These are phyloP conservation scores for Cryptotermes secundus DNA, from an alignment of 1,140 invertebrate species.

Conservation along the genomic window DNA sequence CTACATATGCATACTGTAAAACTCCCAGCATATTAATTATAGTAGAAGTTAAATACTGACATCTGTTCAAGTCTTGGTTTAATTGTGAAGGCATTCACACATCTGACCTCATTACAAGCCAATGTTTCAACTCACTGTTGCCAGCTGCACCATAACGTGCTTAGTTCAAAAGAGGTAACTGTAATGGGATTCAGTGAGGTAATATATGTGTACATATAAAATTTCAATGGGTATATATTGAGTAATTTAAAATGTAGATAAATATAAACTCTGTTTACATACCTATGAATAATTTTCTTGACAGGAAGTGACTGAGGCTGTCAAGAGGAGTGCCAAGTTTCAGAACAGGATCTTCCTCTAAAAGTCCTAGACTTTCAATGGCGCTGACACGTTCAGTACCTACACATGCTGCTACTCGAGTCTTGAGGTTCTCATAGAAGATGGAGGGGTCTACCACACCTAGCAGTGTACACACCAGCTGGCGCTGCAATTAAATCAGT, in stretches of 20 bases:
- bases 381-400: conserved; percentile 66
- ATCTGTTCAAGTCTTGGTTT: too few relatives aligned
- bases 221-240: too few relatives aligned
- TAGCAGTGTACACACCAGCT: conserved; percentile 82
- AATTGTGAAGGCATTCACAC: too few relatives aligned
- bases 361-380: conserved; percentile 82
- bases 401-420: conserved; percentile 52
- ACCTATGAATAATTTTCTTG: conserved; percentile 81
- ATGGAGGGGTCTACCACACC: conserved; percentile 84
- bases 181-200: too few relatives aligned
- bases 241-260: neutral
- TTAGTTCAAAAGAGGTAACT: too few relatives aligned
- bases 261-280: conserved; percentile 30
- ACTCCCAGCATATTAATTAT: too few relatives aligned
- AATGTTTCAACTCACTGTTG: too few relatives aligned
- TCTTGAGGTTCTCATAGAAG: conserved; percentile 90
- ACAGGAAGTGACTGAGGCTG: conserved; percentile 87
- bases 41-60: too few relatives aligned
- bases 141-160: too few relatives aligned
- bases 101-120: too few relatives aligned
- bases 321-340: conserved; percentile 89
- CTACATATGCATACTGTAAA: too few relatives aligned
- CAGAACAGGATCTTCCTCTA: conserved; percentile 76
- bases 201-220: too few relatives aligned
- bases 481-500: conserved; percentile 57